Base-by-base conservation (phyloP, 2,113 vertebrate species). In the Mola mola region DNA sequence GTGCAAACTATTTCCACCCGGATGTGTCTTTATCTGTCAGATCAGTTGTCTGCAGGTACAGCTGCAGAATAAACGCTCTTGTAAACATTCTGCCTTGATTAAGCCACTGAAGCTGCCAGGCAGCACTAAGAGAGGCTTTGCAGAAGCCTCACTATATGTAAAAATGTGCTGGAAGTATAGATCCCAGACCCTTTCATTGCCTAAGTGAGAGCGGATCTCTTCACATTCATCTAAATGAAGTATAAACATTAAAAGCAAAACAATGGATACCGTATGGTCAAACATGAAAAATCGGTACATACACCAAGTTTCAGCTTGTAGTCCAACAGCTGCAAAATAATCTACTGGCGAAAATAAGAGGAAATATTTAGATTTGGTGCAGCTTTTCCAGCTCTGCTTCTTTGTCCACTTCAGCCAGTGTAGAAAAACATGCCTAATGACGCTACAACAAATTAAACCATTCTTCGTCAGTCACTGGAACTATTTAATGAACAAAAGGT, bases 381-480 rank as follows among this genome's bases (percentile, higher is more conserved):
- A 50, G 28, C 19, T 68, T 48, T 36, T 60, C 2, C 3, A 24
- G n/a, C 49, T 55, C 42, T 38, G 25, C 49, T 28, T 41, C 26
- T 44, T 26, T 64, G n/a, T 46, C 10, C 1, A 9, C 33, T 40
- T 29, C 31, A 24, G 15, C 50, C 24, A 17, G 20, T 8, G 21
- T 38, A 44, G 25, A 51, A 25, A n/a, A 12, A 47, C 49, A 56
- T 22, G 34, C 24, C 46, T 61, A 47, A 79, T 75, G 52, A 66
- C 66, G 12, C 36, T 12, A 43, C 5, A 7, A 37, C 38, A 42
- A 70, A 81, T 72, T 17, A 78, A 83, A 61, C 24, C 4, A 17
- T 74, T 83, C 46, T 75, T 66, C 50, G 5, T 34, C 21, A 68
- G 38, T 36, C 66, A 70, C 63, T 43, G 47, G 53, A 79, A 61